Conservation (phyloP, 2,888 invertebrate species). For the Sphaeridia pumilis region DNA sequence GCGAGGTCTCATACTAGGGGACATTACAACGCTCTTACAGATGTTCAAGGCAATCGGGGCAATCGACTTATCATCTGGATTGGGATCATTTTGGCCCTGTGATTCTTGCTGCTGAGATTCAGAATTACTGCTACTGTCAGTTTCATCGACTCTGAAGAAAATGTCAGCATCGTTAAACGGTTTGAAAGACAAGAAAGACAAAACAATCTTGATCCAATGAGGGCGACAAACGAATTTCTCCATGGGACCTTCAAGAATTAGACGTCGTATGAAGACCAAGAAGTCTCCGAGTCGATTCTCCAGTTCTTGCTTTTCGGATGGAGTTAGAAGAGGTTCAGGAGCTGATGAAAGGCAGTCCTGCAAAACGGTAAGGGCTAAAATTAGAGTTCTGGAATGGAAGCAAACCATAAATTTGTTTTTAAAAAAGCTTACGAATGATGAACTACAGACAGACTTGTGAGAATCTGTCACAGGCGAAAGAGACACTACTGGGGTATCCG, state of each 20-base stretch:
- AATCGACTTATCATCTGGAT: constrained; percentile 8
- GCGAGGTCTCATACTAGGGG: constrained; percentile 43
- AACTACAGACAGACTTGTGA: constrained; percentile 21
- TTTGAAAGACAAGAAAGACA: constrained; percentile 40
- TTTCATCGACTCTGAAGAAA: constrained; percentile 24
- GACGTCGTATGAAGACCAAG: constrained; percentile 47
- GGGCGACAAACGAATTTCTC: constrained; percentile 43
- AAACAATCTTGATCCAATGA: constrained; percentile 46
- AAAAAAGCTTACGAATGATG: constrained; percentile 15
- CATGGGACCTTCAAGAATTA: constrained; percentile 43
- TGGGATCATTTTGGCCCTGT: neutral
- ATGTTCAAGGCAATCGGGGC: constrained; percentile 26
- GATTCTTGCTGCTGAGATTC: neutral
- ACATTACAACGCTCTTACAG: constrained; percentile 29
- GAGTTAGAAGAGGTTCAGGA: constrained; percentile 19
- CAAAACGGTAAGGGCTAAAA: neutral
- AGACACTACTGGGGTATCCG: constrained; percentile 32
- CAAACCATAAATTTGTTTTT: neutral
- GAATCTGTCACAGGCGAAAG: constrained; percentile 29
- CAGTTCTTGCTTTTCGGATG: constrained; percentile 32
- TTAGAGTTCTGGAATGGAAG: neutral
- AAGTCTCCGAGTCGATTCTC: constrained; percentile 46
- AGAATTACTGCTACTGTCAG: neutral
- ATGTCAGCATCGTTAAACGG: constrained; percentile 33
- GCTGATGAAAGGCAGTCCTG: neutral